A percentile compares a stretch with the other conserved stretches of the same genome.
phyloP scores from a whole-genome alignment of 2,797 vertebrate genomes.

The Limnodromus scolopaceus region DNA sequence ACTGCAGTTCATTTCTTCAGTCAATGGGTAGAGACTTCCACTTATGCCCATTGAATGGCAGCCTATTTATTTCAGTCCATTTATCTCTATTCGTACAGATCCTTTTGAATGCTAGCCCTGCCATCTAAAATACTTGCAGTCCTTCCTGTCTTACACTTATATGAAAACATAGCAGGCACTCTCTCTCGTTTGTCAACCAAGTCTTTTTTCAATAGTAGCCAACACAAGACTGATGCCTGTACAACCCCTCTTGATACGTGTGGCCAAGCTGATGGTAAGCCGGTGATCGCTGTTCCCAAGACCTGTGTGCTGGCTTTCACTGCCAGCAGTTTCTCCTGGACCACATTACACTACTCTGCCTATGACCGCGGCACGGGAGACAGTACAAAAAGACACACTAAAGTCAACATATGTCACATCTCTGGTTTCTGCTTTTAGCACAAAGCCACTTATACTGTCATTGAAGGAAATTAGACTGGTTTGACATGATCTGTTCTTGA shows the following conservation, averaged over 20 bases:
- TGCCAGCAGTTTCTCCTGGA: background rate
- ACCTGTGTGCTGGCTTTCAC: background rate
- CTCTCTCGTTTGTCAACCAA: background rate
- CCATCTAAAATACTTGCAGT: background rate
- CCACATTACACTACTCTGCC: background rate
- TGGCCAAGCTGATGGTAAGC: background rate
- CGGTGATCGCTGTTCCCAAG: rapidly evolving
- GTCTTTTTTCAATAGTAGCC: background rate
- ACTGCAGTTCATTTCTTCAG: background rate
- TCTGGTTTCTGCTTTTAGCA: background rate
- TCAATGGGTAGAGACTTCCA: background rate
- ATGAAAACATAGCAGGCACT: background rate
- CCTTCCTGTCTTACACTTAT: background rate
- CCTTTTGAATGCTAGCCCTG: background rate
- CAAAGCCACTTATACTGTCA: background rate
- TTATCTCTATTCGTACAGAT: background rate
- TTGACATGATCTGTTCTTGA: background rate
- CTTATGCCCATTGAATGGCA: background rate
- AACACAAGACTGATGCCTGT: background rate
- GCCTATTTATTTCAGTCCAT: background rate
- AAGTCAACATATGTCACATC: background rate
- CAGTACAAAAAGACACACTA: background rate
- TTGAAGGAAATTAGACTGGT: background rate
- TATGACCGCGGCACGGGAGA: rapidly evolving
- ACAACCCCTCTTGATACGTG: rapidly evolving